A percentile compares a stretch with the other conserved stretches of the same genome.
Conservation (phyloP, 1,140 invertebrate species). For the Camponotus floridanus region DNA sequence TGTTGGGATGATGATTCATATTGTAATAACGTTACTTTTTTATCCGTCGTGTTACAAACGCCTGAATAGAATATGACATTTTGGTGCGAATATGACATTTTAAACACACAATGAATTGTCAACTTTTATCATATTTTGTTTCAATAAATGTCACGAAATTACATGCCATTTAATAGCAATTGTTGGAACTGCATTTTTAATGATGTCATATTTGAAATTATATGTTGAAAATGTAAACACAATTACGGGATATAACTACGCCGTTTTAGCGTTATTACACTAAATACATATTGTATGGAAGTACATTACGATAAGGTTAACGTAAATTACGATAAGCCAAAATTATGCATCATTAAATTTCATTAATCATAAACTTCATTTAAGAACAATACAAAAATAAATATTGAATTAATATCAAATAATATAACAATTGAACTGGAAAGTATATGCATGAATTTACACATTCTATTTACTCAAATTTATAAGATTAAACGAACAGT, state of each 20-base stretch:
- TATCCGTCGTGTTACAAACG: background rate
- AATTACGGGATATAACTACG: background rate
- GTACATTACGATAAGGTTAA: background rate
- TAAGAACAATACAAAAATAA: background rate
- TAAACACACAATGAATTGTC: background rate
- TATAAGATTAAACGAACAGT: background rate
- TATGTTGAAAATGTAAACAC: background rate
- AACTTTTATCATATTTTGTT: background rate
- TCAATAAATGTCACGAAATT: background rate
- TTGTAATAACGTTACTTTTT: background rate
- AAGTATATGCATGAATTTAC: background rate
- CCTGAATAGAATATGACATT: background rate
- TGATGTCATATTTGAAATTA: background rate
- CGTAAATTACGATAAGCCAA: background rate
- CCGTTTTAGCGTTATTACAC: background rate
- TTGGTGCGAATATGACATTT: background rate
- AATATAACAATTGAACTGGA: background rate
- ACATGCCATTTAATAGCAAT: background rate
- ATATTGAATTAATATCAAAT: constrained; percentile 3
- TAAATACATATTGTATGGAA: background rate
- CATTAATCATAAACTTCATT: background rate
- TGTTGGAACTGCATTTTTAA: background rate
- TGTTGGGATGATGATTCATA: background rate
- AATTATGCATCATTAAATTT: background rate
- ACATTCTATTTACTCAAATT: background rate